Percentiles rank a stretch among this genome's conserved stretches.
These are phyloP conservation scores for Megalonaias nervosa DNA, from an alignment of 1,140 invertebrate genomes.

Conservation along the genomic window DNA sequence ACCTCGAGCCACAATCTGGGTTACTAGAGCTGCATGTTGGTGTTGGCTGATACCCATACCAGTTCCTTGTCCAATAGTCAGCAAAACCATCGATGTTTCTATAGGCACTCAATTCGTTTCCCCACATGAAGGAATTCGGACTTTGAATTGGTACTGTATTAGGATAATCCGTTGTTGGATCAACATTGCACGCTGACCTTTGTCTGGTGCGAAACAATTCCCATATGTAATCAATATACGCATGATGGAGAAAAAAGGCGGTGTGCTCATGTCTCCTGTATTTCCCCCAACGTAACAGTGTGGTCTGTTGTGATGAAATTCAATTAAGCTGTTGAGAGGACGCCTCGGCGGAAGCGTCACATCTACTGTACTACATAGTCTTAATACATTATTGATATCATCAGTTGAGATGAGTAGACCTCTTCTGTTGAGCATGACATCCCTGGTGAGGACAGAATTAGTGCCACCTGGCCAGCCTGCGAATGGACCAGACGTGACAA, in stretches of 20 bases:
- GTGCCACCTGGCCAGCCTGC: conserved; percentile 29
- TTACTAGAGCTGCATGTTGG: conserved; percentile 1
- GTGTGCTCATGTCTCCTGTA: conserved; percentile 35
- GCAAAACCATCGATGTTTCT: conserved; percentile 24
- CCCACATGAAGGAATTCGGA: too few relatives aligned
- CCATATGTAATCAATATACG: conserved; percentile 65
- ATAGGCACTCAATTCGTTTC: neutral
- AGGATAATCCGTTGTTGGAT: conserved; percentile 20
- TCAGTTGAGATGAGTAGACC: too few relatives aligned
- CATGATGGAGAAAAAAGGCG: conserved; percentile 69
- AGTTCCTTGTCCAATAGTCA: conserved; percentile 15
- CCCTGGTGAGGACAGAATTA: too few relatives aligned
- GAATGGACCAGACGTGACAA: conserved; percentile 66
- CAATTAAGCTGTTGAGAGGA: conserved; percentile 27
- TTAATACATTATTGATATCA: too few relatives aligned
- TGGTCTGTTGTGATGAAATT: conserved; percentile 44
- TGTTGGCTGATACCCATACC: conserved; percentile 10
- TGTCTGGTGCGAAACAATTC: conserved; percentile 45
- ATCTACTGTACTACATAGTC: too few relatives aligned
- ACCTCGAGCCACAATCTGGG: conserved; percentile 9
- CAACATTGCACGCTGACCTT: neutral
- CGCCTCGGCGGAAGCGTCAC: too few relatives aligned
- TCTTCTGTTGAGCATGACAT: too few relatives aligned
- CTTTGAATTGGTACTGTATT: too few relatives aligned
- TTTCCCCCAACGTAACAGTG: conserved; percentile 54